A percentile compares a stretch with the other conserved stretches of the same genome.
These are phyloP conservation scores for Caenorhabditis sinica DNA, from an alignment of 2,888 invertebrate genomes.

Conservation along the genomic window DNA sequence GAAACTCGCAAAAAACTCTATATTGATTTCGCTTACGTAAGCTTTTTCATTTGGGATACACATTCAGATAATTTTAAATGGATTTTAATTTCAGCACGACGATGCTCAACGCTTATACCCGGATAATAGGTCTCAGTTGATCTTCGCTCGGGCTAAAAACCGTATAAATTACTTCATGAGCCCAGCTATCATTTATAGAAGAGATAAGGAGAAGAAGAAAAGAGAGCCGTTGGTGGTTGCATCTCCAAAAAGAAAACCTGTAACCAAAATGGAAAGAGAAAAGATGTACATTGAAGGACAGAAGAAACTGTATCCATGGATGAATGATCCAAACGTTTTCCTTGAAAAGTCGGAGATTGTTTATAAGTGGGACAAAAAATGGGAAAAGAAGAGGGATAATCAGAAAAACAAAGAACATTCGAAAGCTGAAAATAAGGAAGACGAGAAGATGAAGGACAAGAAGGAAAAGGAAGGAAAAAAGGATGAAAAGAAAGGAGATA, in stretches of 20 bases:
- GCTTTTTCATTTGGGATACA: too few relatives aligned
- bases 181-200: not conserved
- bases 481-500: not conserved
- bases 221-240: not conserved
- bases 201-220: not conserved
- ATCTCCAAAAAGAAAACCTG: not conserved
- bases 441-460: not conserved
- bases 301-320: not conserved
- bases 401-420: not conserved
- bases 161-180: not conserved
- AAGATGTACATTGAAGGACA: not conserved
- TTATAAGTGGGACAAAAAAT: not conserved
- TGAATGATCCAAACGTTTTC: not conserved
- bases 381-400: not conserved
- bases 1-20: not conserved
- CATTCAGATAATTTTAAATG: not conserved
- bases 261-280: not conserved
- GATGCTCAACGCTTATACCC: not conserved
- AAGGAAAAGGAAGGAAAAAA: not conserved
- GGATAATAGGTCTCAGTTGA: not conserved
- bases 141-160: not conserved
- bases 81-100: constrained; percentile 1
- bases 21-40: constrained; percentile 23
- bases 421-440: not conserved
- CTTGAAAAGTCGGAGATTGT: not conserved